These are phyloP conservation scores for Amphimedon queenslandica DNA, from an alignment of 37 sponge, comb jelly and placozoan species.

Conservation along the genomic window DNA sequence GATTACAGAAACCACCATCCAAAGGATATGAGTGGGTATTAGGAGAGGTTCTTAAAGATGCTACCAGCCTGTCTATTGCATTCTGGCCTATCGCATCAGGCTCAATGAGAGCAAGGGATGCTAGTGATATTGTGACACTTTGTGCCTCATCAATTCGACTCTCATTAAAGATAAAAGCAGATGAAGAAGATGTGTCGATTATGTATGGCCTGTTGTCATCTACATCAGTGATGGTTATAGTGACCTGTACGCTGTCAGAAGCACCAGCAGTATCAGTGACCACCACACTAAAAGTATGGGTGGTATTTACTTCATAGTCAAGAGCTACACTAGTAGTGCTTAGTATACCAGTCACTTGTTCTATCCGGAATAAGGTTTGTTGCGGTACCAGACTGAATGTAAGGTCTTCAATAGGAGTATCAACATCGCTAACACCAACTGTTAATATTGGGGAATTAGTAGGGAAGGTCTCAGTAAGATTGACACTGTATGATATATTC, in stretches of 20 bases:
- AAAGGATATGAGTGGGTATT: slow-evolving; percentile 26
- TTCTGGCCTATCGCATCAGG: slow-evolving; percentile 26
- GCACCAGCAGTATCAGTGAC: slow-evolving; percentile 51
- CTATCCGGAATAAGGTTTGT: slow-evolving; percentile 40
- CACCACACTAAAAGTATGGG: slow-evolving; percentile 29
- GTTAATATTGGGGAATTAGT: slow-evolving; percentile 12
- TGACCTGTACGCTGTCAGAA: slow-evolving; percentile 22
- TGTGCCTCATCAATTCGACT: slow-evolving; percentile 16
- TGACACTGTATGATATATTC: neutral
- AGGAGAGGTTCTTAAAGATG: slow-evolving; percentile 19
- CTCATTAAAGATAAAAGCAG: slow-evolving; percentile 23
- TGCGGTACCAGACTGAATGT: slow-evolving; percentile 23
- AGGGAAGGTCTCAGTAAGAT: slow-evolving; percentile 39
- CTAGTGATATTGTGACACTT: neutral
- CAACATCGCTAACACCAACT: slow-evolving; percentile 44
- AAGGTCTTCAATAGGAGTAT: slow-evolving; percentile 43
- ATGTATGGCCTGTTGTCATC: slow-evolving; percentile 61
- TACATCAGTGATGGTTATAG: slow-evolving; percentile 44
- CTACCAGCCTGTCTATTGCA: slow-evolving; percentile 12
- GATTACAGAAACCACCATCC: slow-evolving; percentile 65
- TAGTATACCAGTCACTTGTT: slow-evolving; percentile 14
- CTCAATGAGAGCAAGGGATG: slow-evolving; percentile 28
- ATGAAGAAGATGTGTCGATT: neutral
- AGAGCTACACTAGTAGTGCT: slow-evolving; percentile 42
- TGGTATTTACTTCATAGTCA: slow-evolving; percentile 17